Conservation (phyloP, 35 echinoderm and acorn worm species). For the Ophioderma brevispina region DNA sequence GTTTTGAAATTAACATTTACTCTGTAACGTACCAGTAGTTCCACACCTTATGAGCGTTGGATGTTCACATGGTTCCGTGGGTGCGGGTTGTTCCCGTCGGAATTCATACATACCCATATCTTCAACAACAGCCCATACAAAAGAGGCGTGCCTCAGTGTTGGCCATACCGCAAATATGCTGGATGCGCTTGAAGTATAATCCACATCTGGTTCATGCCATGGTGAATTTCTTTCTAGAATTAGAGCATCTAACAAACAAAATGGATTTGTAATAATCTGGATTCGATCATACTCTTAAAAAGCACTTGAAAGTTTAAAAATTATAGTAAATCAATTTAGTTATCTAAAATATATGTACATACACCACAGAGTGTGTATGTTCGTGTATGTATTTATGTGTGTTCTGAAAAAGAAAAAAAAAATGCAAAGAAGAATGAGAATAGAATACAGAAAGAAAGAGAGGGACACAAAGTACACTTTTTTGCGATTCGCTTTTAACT, state of each 20-base stretch:
- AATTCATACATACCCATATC: neutral
- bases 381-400: too few species aligned
- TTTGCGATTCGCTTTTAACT: neutral
- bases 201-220: conserved; percentile 27
- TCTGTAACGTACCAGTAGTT: too few species aligned
- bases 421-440: neutral
- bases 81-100: neutral
- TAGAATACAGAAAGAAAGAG: neutral
- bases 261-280: too few species aligned
- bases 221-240: conserved; percentile 17
- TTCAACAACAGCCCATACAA: conserved; percentile 30
- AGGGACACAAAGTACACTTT: neutral
- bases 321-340: neutral
- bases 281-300: too few species aligned
- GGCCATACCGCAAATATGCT: conserved; percentile 54
- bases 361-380: too few species aligned
- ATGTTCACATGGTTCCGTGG: neutral
- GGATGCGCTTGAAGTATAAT: conserved; percentile 28
- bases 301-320: neutral
- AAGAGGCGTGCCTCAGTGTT: conserved; percentile 17
- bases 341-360: too few species aligned
- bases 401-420: neutral
- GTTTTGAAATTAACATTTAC: too few species aligned
- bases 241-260: conserved; percentile 14
- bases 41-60: neutral